Conservation (phyloP, 92 coral and sea anemone species). For the Diadumene lineata region DNA sequence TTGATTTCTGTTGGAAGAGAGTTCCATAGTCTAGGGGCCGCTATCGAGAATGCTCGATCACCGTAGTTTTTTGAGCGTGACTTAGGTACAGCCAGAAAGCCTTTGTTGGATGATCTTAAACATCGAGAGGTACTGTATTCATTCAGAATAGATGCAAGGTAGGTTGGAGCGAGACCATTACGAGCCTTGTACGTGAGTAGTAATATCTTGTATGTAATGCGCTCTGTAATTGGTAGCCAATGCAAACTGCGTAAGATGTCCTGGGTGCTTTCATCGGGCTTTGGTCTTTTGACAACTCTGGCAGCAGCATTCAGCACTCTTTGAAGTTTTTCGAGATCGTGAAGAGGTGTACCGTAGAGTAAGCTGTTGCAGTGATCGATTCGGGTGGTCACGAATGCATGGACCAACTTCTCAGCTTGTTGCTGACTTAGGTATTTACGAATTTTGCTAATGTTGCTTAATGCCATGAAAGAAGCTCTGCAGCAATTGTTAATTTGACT, state of each 20-base stretch:
- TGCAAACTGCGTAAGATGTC: background rate
- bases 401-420: background rate
- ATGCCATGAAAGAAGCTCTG: too few species aligned
- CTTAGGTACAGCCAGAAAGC: background rate
- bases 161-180: background rate
- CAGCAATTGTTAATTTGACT: background rate
- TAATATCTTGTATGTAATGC: background rate
- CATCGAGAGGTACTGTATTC: background rate
- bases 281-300: constrained; percentile 3
- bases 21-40: background rate
- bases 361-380: too few species aligned
- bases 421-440: background rate
- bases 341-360: too few species aligned
- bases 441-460: too few species aligned
- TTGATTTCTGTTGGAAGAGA: background rate
- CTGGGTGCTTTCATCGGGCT: background rate
- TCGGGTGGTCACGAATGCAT: background rate
- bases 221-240: background rate
- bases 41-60: background rate
- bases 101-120: background rate
- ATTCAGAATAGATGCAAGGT: background rate
- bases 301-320: background rate
- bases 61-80: background rate
- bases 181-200: constrained; percentile 1
- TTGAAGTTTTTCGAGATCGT: too few species aligned